phyloP scores from a whole-genome alignment of 2,888 invertebrate species.

The Pseudoips prasinana region DNA sequence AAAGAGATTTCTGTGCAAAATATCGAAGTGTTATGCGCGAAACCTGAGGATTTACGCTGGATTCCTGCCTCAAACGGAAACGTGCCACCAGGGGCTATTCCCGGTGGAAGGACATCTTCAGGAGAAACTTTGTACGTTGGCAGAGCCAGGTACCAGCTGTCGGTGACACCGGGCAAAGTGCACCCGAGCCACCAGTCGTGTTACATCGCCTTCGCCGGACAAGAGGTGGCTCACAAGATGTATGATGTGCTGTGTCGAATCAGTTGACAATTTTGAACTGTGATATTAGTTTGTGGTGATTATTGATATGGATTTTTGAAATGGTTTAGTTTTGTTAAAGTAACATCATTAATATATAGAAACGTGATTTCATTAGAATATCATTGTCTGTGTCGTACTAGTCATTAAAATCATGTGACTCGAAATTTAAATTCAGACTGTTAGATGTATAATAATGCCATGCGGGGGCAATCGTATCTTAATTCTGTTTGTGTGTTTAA shows the following conservation, averaged over 20 bases:
- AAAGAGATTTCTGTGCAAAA: conserved; percentile 72
- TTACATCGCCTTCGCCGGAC: conserved; percentile 67
- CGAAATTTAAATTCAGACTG: too few relatives aligned
- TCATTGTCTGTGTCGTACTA: too few relatives aligned
- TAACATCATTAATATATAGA: too few relatives aligned
- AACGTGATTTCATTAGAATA: too few relatives aligned
- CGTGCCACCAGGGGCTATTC: conserved; percentile 78
- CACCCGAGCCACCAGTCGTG: conserved; percentile 68
- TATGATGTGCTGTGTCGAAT: conserved; percentile 69
- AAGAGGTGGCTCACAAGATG: conserved; percentile 65
- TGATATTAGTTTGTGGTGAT: conserved; percentile 1
- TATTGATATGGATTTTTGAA: too few relatives aligned
- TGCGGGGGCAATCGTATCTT: too few relatives aligned
- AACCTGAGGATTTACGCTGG: conserved; percentile 71
- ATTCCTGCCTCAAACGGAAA: conserved; percentile 75
- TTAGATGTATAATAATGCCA: too few relatives aligned
- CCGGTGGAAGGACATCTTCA: conserved; percentile 72
- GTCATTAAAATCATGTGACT: too few relatives aligned
- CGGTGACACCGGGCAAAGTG: conserved; percentile 82
- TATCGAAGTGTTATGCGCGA: conserved; percentile 66
- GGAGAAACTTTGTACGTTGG: conserved; percentile 81
- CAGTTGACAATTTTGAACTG: conserved; percentile 39
- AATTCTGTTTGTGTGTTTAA: too few relatives aligned
- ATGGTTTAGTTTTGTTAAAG: too few relatives aligned
- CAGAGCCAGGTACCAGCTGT: conserved; percentile 79